Evolutionary conservation across 2,113 vertebrate species (phyloP).

Genomic region (Chrysochloris asiatica): DNA sequence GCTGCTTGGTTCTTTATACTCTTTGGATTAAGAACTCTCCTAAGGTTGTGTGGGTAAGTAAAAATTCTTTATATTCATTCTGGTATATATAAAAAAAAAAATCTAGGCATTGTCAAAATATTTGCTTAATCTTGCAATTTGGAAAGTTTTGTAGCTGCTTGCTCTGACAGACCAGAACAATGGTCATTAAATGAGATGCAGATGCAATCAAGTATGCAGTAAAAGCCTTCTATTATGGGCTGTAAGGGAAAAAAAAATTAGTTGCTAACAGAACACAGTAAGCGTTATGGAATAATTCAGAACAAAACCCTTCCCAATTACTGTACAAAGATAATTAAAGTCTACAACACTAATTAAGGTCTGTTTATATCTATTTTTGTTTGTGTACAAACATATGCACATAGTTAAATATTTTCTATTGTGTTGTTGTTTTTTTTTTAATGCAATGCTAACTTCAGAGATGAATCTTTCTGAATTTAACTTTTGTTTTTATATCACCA

Average conservation of each 20-base stretch:
- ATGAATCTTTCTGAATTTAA: constrained; percentile 78
- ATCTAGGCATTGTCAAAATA: constrained; percentile 85
- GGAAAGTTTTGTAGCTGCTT: constrained; percentile 77
- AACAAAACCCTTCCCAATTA: constrained; percentile 78
- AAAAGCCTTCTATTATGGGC: constrained; percentile 72
- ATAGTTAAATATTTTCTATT: constrained; percentile 79
- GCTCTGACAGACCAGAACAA: constrained; percentile 86
- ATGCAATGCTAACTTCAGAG: constrained; percentile 78
- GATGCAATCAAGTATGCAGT: constrained; percentile 81
- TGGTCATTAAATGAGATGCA: constrained; percentile 87
- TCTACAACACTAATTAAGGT: constrained; percentile 79
- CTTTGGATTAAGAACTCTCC: constrained; percentile 79
- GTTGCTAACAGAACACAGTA: constrained; percentile 81
- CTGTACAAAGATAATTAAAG: constrained; percentile 82
- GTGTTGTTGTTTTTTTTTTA: constrained; percentile 73
- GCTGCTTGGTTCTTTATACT: constrained; percentile 74
- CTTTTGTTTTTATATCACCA: constrained; percentile 71
- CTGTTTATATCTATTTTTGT: constrained; percentile 76
- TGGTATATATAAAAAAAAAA: constrained; percentile 71
- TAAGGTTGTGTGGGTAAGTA: constrained; percentile 76
- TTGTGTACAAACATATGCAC: constrained; percentile 79
- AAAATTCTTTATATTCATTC: constrained; percentile 79
- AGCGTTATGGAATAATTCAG: constrained; percentile 79
- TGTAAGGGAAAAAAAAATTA: constrained; percentile 63
- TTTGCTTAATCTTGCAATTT: constrained; percentile 87